Evolutionary conservation across 1,140 invertebrate species (phyloP), one percentile per base, ranked within the genome.

Genomic region (Dreissena rostriformis): DNA sequence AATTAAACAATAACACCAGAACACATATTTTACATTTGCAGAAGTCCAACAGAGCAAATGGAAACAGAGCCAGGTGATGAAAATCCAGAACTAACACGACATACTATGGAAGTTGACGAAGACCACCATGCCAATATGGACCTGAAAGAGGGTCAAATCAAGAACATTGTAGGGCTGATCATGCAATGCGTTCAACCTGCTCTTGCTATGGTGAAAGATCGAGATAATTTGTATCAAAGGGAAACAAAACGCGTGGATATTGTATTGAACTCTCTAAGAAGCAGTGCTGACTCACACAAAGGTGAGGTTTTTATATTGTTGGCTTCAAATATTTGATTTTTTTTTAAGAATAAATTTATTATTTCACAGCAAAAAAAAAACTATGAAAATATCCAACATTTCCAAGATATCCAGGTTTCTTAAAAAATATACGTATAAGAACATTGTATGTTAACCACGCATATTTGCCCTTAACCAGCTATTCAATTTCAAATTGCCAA

Each of bases 181-280:
- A 51, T 80, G 29, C n/a, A 67, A 22, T 80, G 71, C 67, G 61
- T 74, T 17, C 80, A 74, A 26, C 39, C 72, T 22, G 80, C 80
- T 19, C 28, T 82, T 49, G 49, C 71, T 0, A 82, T 74, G 80
- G 80, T 82, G 6, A 82, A 82, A 51, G 80, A 82, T 22, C 51
- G 67, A 22, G 61, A 74, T 17, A 71, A 55, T 22, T 51, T 28
- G 17, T 53, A 55, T 52, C 63, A 65, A 28, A 75, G 55, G 28
- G 61, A 52, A 75, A 82, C 71, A 82, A 28, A 68, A 19, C 66
- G 80, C 66, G 63, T 82, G 17, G 61, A 61, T 24, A 61, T 61
- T 24, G 22, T 61, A 61, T 61, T 61, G 57, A 61, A 61, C 17
- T 61, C 17, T 61, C 22, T 61, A 11, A 2, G 57, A 61, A 19